Evolutionary conservation across 2,113 vertebrate genomes (phyloP), one percentile per base, ranked within the genome.

Genomic region (Eonycteris spelaea): DNA sequence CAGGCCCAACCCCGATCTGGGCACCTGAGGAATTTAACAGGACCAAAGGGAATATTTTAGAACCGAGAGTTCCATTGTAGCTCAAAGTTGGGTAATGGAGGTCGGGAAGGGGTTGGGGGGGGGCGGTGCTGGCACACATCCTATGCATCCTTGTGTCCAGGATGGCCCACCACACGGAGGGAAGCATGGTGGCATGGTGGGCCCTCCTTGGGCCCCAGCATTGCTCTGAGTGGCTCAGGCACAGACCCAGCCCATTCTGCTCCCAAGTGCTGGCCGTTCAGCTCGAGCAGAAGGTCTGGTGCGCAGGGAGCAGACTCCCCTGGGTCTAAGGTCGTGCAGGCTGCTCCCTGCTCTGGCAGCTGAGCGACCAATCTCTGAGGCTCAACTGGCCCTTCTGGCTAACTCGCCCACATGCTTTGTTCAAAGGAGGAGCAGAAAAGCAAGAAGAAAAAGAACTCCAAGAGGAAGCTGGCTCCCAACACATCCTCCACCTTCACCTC

Each of bases 401-500:
- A 16, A 85, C 51, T 7, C 1, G 77, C n/a, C 80, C 89, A 59
- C 96, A 35, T 97, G 83, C 97, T 98, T 98, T 97, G 95, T 98
- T 96, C 97, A 98, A 99, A 99, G 99, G 99, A 99, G 98, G 99
- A 99, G 97, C 99, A 99, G 98, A 99, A 99, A 98, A 99, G 98
- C 95, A 99, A 99, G 98, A 99, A 99, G 99, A 99, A 99, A 98
- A 99, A 99, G 98, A 99, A 98, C 98, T 98, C 99, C 98, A 99
- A 99, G 99, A 99, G 99, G 99, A 99, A 99, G 99, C 97, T 98
- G 70, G 97, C 98, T 51, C 97, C 98, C 7, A 99, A 98, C 98
- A 98, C 99, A 86, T 95, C 96, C 90, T 89, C 95, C 28, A 67
- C 89, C 8, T 92, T 93, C 1, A 63, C 95, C 40, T 68, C 67